Percentiles rank a stretch among this genome's conserved stretches.
Conservation (phyloP, 2,113 vertebrate species). For the Nettapus auritus region DNA sequence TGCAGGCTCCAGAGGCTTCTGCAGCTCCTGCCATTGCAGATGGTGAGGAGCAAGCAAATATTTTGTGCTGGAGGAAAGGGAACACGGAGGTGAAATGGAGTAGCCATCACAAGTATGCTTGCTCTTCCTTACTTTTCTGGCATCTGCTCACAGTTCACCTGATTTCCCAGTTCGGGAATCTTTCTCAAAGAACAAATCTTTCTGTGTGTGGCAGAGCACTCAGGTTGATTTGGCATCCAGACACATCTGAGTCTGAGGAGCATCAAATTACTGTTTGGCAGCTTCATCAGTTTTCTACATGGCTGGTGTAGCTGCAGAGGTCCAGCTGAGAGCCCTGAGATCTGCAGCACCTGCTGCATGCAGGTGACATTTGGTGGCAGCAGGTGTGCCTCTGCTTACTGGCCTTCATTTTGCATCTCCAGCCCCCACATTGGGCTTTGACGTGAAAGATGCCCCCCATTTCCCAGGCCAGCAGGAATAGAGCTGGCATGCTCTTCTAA, state of each 20-base stretch:
- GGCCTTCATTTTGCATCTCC: background rate
- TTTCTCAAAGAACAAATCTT: background rate
- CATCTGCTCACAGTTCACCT: background rate
- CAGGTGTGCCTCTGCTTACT: background rate
- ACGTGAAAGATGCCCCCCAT: background rate
- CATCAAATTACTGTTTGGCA: background rate
- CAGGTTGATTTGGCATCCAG: background rate
- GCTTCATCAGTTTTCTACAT: background rate
- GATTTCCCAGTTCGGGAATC: background rate
- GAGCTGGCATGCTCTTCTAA: background rate
- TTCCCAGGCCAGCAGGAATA: background rate
- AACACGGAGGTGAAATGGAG: background rate
- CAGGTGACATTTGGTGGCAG: background rate
- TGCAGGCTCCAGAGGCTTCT: background rate
- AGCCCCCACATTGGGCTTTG: background rate
- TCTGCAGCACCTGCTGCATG: accelerated
- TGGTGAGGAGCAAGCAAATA: background rate
- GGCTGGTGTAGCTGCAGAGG: background rate
- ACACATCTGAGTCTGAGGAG: background rate
- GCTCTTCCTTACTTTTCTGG: background rate
- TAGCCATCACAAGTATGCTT: background rate
- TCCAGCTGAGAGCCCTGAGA: background rate
- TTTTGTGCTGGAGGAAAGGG: background rate
- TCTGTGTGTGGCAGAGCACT: background rate
- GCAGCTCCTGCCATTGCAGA: background rate